These are phyloP conservation scores for Nettapus auritus DNA, from an alignment of 2,113 vertebrate genomes.

Conservation along the genomic window DNA sequence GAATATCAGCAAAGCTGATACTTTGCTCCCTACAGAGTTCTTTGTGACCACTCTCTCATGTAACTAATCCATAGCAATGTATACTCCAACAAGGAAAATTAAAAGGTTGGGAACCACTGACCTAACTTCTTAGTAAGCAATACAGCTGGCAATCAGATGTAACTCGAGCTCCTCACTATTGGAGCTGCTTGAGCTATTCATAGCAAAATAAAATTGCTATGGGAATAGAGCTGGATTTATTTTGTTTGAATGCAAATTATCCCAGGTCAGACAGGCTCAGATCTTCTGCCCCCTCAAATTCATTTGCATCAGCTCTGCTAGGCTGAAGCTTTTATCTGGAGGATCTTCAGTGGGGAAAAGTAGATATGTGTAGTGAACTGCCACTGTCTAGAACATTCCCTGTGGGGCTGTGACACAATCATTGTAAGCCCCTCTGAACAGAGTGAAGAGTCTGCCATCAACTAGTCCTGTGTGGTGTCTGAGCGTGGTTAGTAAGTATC, in stretches of 20 bases:
- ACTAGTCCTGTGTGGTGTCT: neutral
- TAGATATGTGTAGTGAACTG: neutral
- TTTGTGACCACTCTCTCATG: constrained; percentile 62
- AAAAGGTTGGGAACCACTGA: constrained; percentile 69
- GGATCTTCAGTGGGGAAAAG: neutral
- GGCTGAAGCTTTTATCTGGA: neutral
- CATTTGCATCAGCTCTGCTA: constrained; percentile 41
- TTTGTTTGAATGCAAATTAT: constrained; percentile 68
- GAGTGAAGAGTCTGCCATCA: neutral
- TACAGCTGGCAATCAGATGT: constrained; percentile 67
- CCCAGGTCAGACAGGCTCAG: constrained; percentile 58
- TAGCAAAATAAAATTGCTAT: constrained; percentile 62
- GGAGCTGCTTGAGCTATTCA: constrained; percentile 64
- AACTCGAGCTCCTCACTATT: constrained; percentile 47
- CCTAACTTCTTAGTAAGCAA: constrained; percentile 69
- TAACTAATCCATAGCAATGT: constrained; percentile 65
- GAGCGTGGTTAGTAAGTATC: neutral
- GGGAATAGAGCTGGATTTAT: constrained; percentile 65
- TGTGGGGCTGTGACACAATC: neutral
- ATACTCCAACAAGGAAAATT: constrained; percentile 59
- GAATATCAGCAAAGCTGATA: constrained; percentile 66
- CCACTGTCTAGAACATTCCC: neutral
- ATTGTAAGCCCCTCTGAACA: neutral
- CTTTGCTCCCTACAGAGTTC: constrained; percentile 47
- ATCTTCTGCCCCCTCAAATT: constrained; percentile 55